Conservation (phyloP, 37 sponge, comb jelly and placozoan genomes). For the Geodia barretti region DNA sequence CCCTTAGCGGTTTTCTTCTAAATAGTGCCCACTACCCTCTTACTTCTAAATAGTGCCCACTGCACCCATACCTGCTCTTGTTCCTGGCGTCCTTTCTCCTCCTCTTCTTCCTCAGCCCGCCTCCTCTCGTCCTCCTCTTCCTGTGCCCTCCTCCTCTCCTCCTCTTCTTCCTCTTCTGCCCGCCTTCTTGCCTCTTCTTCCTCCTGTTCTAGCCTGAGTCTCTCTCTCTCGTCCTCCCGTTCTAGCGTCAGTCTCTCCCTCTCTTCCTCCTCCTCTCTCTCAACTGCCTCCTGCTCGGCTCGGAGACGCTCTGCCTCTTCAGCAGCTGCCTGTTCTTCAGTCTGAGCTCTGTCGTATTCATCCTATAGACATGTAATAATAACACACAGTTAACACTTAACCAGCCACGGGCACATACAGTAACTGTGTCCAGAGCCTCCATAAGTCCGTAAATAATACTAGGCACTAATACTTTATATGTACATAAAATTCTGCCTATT, state of each 20-base stretch:
- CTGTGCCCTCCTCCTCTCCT: not conserved
- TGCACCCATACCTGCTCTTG: not conserved
- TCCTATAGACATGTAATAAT: not conserved
- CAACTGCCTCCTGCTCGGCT: not conserved
- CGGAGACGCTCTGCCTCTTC: not conserved
- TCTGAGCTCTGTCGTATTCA: not conserved
- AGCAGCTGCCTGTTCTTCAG: conserved; percentile 1
- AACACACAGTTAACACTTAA: too few relatives aligned
- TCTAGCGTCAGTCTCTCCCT: not conserved
- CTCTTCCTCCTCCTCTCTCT: conserved; percentile 14
- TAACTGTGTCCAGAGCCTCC: too few relatives aligned
- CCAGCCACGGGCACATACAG: too few relatives aligned
- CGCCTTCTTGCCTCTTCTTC: conserved; percentile 4
- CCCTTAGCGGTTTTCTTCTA: too few relatives aligned
- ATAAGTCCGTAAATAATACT: too few relatives aligned
- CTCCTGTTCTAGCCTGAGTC: conserved; percentile 8
- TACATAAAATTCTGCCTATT: too few relatives aligned
- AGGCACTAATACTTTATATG: too few relatives aligned
- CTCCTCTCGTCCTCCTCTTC: conserved; percentile 11
- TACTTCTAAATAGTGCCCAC: too few relatives aligned
- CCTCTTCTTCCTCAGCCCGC: conserved; percentile 13
- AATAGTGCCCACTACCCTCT: too few relatives aligned
- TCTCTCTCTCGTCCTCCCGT: not conserved
- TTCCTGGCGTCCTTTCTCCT: too few relatives aligned
- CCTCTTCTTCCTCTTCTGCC: conserved; percentile 28